Base-by-base conservation (phyloP, 2,888 invertebrate species). In the Esperia sulphurella region DNA sequence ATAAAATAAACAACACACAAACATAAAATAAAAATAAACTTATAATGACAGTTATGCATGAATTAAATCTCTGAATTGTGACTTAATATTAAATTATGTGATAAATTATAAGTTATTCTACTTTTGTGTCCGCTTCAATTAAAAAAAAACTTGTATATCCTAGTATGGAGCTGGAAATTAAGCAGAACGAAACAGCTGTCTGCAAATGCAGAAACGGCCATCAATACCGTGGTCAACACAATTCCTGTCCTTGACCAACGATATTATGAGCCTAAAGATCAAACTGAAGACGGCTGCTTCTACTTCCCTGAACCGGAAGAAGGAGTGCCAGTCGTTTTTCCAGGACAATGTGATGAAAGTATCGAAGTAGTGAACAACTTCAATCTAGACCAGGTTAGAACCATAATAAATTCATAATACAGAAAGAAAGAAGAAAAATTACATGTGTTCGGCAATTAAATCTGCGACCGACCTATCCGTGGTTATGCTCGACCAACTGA, bases 291-390 rank as follows among this genome's bases (percentile, higher is more conserved):
- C 3, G 80, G 67, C n/a, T 89, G 88, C 56, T 86, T 86, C 75
- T 81, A 58, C 59, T 88, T 84, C 41, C 88, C 87, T 0, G 74
- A 85, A 21, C 81, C 45, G 50, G 72, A 1, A 77, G 77, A 49
- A 79, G 86, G 82, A 4, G 85, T 83, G 3, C 78, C 82, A 5
- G 82, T 86, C 0, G 51, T 81, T 14, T 57, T 82, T 12, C 21
- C 55, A 0, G 87, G 87, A 1, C 73, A 72, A 41, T 89, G 88
- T 51, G 57, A 69, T 1, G 49, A 49, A 4, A 60, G 48, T 42
- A 70, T 81, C 4, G 59, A 59, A 9, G 63, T 67, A 12, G 58
- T 83, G 0, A 42, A 57, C 3, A 56, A 67, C 51, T 87, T 88
- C 31, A 56, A 72, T 46, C 39, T 62, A 4, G 8, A 13, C 1